Percentiles rank a stretch among this genome's conserved stretches.
Conservation (phyloP, 2,888 invertebrate species). For the Xanthia icteritia region DNA sequence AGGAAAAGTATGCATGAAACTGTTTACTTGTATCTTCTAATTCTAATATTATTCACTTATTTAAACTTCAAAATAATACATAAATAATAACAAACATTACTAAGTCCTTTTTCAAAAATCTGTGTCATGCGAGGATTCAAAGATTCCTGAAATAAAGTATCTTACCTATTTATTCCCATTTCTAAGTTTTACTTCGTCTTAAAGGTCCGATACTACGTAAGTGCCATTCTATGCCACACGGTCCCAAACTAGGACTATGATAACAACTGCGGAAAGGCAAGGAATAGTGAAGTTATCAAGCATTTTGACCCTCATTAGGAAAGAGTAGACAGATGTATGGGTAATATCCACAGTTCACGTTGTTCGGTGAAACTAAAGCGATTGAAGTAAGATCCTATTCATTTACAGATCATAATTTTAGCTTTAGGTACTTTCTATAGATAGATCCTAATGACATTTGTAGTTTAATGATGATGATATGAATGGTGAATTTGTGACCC, state of each 20-base stretch:
- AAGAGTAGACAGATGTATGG: slow-evolving; percentile 17
- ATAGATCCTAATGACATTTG: background rate
- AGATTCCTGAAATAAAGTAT: background rate
- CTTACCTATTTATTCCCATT: background rate
- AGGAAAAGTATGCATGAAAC: background rate
- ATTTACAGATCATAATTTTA: background rate
- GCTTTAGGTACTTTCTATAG: background rate
- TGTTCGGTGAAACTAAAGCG: background rate
- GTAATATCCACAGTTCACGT: background rate
- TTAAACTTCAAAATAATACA: background rate
- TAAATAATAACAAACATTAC: background rate
- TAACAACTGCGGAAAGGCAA: background rate
- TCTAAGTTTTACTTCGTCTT: background rate
- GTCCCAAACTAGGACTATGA: background rate
- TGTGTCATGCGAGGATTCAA: background rate
- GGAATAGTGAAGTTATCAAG: background rate
- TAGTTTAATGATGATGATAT: background rate
- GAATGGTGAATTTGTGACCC: slow-evolving; percentile 9
- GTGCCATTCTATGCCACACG: background rate
- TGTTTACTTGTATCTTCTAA: background rate
- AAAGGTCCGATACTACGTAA: background rate
- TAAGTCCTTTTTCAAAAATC: background rate
- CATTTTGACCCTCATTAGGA: slow-evolving; percentile 12
- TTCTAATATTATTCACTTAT: background rate
- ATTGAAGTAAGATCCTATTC: background rate